Percentiles rank a stretch among this genome's conserved stretches.
phyloP scores from a whole-genome alignment of 1,140 invertebrate genomes.

The Solen grandis region DNA sequence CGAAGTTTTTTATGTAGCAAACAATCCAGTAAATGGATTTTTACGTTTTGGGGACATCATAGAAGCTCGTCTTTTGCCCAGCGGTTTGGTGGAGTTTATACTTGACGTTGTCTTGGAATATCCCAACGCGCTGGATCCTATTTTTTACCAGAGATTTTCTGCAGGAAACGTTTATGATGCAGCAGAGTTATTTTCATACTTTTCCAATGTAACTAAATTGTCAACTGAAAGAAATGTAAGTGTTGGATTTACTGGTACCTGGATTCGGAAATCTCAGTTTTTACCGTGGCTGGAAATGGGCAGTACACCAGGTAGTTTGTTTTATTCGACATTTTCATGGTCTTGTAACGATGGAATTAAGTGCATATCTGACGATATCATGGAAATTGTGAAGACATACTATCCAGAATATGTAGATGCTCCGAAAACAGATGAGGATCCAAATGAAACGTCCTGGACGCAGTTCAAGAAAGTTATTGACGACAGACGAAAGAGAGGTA shows the following conservation, averaged over 20 bases:
- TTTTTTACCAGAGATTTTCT: conserved; percentile 47
- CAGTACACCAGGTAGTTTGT: conserved; percentile 44
- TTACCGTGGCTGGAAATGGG: conserved; percentile 61
- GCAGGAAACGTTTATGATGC: conserved; percentile 56
- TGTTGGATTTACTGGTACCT: conserved; percentile 36
- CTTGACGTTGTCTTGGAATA: conserved; percentile 49
- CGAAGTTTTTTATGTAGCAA: conserved; percentile 59
- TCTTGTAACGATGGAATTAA: conserved; percentile 41
- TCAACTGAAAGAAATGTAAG: conserved; percentile 5
- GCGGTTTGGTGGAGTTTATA: background rate
- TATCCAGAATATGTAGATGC: conserved; percentile 41
- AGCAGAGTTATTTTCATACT: conserved; percentile 54
- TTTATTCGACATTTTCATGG: conserved; percentile 53
- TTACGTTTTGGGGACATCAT: conserved; percentile 21
- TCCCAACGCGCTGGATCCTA: conserved; percentile 51
- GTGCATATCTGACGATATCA: conserved; percentile 54
- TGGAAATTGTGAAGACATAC: conserved; percentile 23
- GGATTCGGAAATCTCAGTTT: conserved; percentile 55
- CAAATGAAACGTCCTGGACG: conserved; percentile 61
- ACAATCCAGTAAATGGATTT: conserved; percentile 58
- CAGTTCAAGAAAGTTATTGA: conserved; percentile 56
- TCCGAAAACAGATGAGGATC: conserved; percentile 47
- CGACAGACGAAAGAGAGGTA: conserved; percentile 25
- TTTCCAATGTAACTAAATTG: conserved; percentile 28
- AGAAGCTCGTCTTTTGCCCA: background rate